phyloP scores from a whole-genome alignment of 2,113 vertebrate genomes.

The Nothocercus nigrocapillus region DNA sequence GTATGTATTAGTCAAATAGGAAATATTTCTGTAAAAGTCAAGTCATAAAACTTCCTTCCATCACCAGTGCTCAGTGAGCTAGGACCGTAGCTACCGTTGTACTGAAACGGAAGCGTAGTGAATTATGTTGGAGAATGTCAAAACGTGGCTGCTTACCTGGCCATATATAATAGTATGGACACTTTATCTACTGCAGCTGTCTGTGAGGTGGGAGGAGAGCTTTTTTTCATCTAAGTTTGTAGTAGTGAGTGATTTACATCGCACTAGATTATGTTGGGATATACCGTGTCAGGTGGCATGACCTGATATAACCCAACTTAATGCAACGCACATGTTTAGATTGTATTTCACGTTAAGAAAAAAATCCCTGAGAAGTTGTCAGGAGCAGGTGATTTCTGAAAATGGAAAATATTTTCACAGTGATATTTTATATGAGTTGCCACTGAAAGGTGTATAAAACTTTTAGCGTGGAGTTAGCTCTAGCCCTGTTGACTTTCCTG shows the following conservation, averaged over 20 bases:
- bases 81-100: background rate
- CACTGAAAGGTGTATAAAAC: slow-evolving; percentile 58
- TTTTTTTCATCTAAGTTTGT: slow-evolving; percentile 67
- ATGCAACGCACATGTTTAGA: slow-evolving; percentile 82
- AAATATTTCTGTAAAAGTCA: background rate
- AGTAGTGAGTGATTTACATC: slow-evolving; percentile 74
- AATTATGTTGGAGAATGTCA: slow-evolving; percentile 65
- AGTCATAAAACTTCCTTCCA: background rate
- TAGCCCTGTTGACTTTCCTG: background rate
- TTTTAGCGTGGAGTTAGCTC: background rate
- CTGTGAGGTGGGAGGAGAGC: slow-evolving; percentile 52
- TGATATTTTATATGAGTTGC: slow-evolving; percentile 70
- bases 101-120: slow-evolving; percentile 42
- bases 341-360: slow-evolving; percentile 74
- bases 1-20: rapidly evolving
- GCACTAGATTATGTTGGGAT: slow-evolving; percentile 76
- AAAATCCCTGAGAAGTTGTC: slow-evolving; percentile 77
- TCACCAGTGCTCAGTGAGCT: background rate
- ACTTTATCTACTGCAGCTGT: slow-evolving; percentile 78
- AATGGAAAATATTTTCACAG: slow-evolving; percentile 77
- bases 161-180: slow-evolving; percentile 50
- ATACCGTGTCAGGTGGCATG: slow-evolving; percentile 80
- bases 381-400: slow-evolving; percentile 82
- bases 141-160: slow-evolving; percentile 60
- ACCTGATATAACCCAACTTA: slow-evolving; percentile 84